Evolutionary conservation across 1,140 invertebrate species (phyloP).

Genomic region (Bombus confusus): DNA sequence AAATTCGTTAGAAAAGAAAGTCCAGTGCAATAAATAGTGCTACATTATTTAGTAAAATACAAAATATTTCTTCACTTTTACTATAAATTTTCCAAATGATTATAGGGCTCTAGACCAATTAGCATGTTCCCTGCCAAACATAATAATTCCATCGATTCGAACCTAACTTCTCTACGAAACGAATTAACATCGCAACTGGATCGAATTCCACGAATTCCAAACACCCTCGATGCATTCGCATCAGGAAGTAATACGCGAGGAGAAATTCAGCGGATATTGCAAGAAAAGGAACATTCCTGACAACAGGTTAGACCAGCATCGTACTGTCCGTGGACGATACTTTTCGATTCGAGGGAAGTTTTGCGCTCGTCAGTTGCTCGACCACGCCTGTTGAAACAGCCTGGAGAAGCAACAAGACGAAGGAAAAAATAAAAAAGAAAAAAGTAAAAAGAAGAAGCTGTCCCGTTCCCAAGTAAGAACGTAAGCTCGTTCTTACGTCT

Average conservation of each 20-base stretch:
- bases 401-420: not conserved
- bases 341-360: conserved; percentile 32
- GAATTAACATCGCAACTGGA: not conserved
- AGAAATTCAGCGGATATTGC: not conserved
- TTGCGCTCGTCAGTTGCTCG: conserved; percentile 26
- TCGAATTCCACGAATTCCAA: not conserved
- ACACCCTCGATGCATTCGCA: not conserved
- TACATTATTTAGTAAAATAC: too few relatives aligned
- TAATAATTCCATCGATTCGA: too few relatives aligned
- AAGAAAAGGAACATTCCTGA: conserved; percentile 30
- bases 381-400: conserved; percentile 39
- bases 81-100: too few relatives aligned
- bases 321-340: conserved; percentile 16
- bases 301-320: conserved; percentile 20
- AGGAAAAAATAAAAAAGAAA: not conserved
- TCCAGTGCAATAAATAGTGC: too few relatives aligned
- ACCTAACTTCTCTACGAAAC: too few relatives aligned
- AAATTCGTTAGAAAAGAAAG: too few relatives aligned
- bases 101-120: too few relatives aligned
- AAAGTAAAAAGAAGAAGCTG: conserved; percentile 32
- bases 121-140: too few relatives aligned
- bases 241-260: conserved; percentile 10
- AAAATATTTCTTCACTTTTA: too few relatives aligned
- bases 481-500: conserved; percentile 12
- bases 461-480: conserved; percentile 12